Base-by-base conservation (phyloP, 2,888 invertebrate species). In the Anthrax anthrax region DNA sequence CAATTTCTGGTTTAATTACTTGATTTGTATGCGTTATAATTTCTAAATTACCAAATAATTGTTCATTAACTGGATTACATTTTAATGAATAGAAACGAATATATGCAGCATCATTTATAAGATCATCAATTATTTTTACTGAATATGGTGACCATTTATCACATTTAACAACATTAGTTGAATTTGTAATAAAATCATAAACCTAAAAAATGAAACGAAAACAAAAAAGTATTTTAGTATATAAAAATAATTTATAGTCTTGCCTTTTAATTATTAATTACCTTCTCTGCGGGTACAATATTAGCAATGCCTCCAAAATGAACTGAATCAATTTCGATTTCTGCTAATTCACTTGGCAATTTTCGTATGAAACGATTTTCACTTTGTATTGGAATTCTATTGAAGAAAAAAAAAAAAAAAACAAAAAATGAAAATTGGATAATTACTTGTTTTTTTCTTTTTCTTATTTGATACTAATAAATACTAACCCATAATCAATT, bases 211-310 rank as follows among this genome's bases (percentile, higher is more conserved):
- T 23, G n/a, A n/a, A n/a, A 23, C 19, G 27, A 32, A 4, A 32
- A 6, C 17, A 29, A 40, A 27, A 29, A 27, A 6, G 2, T 32
- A 32, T 18, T 3, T 39, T 18, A n/a, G n/a, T n/a, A n/a, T 12
- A 40, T 4, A 4, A 40, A 40, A 40, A 14, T 16, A 27, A 39
- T 37, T 42, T 3, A 40, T n/a, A 5, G 10, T 18, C 42, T 13
- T 8, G 13, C 6, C 13, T 19, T 18, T 18, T 9, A n/a, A n/a
- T n/a, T n/a, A n/a, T n/a, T n/a, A n/a, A n/a, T 36, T 46, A 51
- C 51, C 36, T 46, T 47, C 41, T 51, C 44, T 18, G 48, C 51
- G 13, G 51, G 49, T 5, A 51, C 44, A 16, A 51, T 17, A 18
- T 47, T 42, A 32, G 39, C 43, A n/a, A 51, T 12, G 4, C 51